These are phyloP conservation scores for Calidris pugnax DNA, from an alignment of 2,113 vertebrate genomes.

Conservation along the genomic window DNA sequence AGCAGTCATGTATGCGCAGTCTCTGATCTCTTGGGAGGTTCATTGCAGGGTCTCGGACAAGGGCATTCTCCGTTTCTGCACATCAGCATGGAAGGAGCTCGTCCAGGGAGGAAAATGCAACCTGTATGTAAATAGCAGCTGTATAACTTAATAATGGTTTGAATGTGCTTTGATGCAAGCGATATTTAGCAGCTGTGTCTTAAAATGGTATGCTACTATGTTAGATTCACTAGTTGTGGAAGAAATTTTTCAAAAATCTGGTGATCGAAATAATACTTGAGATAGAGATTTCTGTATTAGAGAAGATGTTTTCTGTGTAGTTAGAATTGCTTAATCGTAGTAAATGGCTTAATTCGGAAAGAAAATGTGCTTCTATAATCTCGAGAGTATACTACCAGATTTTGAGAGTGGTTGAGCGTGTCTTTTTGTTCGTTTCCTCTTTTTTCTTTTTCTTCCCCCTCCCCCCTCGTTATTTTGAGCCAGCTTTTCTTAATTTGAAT, in stretches of 20 bases:
- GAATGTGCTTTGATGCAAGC: not conserved
- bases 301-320: not conserved
- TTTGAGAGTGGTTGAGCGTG: not conserved
- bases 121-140: conserved; percentile 72
- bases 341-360: not conserved
- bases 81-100: conserved; percentile 72
- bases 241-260: conserved; percentile 6
- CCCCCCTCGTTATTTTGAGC: not conserved
- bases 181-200: not conserved
- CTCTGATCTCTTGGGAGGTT: conserved; percentile 44
- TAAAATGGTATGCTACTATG: conserved; percentile 4
- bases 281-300: not conserved
- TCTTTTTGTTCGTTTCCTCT: not conserved
- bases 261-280: not conserved
- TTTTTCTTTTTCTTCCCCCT: too few relatives aligned
- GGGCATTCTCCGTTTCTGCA: conserved; percentile 8
- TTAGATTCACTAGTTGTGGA: not conserved
- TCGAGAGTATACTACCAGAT: not conserved
- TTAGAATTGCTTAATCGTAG: not conserved
- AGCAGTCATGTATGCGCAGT: conserved; percentile 62
- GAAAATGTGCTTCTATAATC: not conserved
- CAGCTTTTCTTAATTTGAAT: not conserved
- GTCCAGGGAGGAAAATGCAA: conserved; percentile 70
- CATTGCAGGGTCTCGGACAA: conserved; percentile 37
- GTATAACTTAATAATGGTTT: not conserved